phyloP scores from a whole-genome alignment of 2,888 invertebrate genomes.

The Julus scandinavius region DNA sequence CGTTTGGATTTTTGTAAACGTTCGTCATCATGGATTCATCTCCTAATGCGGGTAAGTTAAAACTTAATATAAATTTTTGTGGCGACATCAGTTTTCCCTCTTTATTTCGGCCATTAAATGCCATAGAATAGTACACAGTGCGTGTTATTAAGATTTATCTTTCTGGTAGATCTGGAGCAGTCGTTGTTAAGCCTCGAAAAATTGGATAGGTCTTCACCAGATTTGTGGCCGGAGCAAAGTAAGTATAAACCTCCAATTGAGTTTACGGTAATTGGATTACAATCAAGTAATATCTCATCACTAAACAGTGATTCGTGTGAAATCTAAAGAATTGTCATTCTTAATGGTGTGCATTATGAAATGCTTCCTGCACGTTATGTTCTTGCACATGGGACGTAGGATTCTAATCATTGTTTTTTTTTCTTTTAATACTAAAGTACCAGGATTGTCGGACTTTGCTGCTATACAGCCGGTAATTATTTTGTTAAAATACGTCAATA shows the following conservation, averaged over 20 bases:
- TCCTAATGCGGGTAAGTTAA: constrained; percentile 27
- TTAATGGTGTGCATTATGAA: not conserved
- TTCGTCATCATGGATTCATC: not conserved
- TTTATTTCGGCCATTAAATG: not conserved
- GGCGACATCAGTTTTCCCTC: not conserved
- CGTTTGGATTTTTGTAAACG: not conserved
- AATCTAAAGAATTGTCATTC: no score
- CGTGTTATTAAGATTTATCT: not conserved
- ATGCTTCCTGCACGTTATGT: constrained; percentile 62
- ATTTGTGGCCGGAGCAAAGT: constrained; percentile 97
- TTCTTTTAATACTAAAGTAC: constrained; percentile 71
- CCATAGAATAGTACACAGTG: not conserved
- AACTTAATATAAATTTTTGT: not conserved
- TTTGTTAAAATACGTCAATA: no score
- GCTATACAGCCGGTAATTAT: constrained; percentile 55
- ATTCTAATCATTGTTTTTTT: not conserved
- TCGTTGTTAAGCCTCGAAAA: constrained; percentile 89
- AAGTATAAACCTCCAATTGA: constrained; percentile 68
- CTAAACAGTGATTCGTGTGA: constrained; percentile 59
- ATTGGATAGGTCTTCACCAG: constrained; percentile 92
- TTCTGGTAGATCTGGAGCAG: constrained; percentile 71
- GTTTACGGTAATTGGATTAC: not conserved
- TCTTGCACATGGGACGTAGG: not conserved
- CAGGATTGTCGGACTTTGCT: constrained; percentile 87
- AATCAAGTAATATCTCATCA: constrained; percentile 60